A percentile compares a stretch with the other conserved stretches of the same genome.
These are phyloP conservation scores for Tortrix viridana DNA, from an alignment of 2,888 invertebrate genomes.

Conservation along the genomic window DNA sequence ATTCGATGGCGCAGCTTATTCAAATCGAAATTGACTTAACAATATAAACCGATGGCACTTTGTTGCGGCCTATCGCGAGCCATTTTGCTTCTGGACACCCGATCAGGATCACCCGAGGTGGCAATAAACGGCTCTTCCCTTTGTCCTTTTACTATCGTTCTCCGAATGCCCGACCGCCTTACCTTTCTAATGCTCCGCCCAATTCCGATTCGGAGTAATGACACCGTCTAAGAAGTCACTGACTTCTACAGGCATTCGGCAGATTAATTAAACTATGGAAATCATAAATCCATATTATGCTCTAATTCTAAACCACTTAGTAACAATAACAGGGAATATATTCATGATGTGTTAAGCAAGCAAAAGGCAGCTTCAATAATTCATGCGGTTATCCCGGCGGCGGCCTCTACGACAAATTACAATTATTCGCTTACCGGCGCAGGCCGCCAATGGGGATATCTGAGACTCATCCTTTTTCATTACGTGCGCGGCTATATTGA, in stretches of 20 bases:
- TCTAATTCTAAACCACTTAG: too few relatives aligned
- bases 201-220: constrained; percentile 15
- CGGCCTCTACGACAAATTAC: constrained; percentile 22
- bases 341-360: neutral
- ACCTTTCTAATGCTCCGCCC: constrained; percentile 12
- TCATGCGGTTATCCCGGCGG: constrained; percentile 8
- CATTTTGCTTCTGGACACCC: constrained; percentile 9
- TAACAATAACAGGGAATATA: neutral
- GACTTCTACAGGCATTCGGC: constrained; percentile 4
- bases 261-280: constrained; percentile 12
- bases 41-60: neutral
- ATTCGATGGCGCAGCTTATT: too few relatives aligned
- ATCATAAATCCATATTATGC: neutral
- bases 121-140: constrained; percentile 8
- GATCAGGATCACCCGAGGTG: constrained; percentile 5
- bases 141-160: constrained; percentile 11
- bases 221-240: constrained; percentile 23
- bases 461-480: constrained; percentile 36
- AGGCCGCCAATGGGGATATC: constrained; percentile 7
- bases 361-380: constrained; percentile 6
- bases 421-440: constrained; percentile 18
- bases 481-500: constrained; percentile 12
- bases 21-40: neutral
- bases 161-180: neutral
- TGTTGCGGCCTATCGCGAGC: neutral